These are phyloP conservation scores for Phengaris alcon DNA, from an alignment of 2,888 invertebrate genomes.

Conservation along the genomic window DNA sequence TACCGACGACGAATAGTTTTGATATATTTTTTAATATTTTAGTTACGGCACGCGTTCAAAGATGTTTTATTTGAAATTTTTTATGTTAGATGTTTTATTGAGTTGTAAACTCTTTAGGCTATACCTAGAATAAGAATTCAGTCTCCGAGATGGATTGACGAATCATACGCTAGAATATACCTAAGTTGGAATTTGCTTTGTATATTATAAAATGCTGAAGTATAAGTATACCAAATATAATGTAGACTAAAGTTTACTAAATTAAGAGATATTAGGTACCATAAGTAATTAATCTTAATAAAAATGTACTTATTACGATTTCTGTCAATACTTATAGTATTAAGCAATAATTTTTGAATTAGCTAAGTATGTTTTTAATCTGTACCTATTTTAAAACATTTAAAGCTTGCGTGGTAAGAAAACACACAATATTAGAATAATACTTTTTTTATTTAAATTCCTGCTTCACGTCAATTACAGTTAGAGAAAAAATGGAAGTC, in stretches of 20 bases:
- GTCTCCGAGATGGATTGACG: slow-evolving; percentile 64
- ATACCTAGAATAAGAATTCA: slow-evolving; percentile 46
- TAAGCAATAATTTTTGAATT: slow-evolving; percentile 40
- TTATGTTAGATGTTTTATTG: slow-evolving; percentile 48
- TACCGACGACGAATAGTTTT: slow-evolving; percentile 49
- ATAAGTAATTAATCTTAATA: slow-evolving; percentile 19
- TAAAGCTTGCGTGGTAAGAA: slow-evolving; percentile 27
- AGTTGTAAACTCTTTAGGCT: slow-evolving; percentile 62
- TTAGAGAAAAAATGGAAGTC: slow-evolving; percentile 55
- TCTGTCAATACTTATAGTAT: slow-evolving; percentile 9
- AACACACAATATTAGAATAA: slow-evolving; percentile 10
- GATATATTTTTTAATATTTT: slow-evolving; percentile 41
- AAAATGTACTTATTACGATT: neutral
- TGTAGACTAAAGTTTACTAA: slow-evolving; percentile 33
- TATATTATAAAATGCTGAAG: slow-evolving; percentile 60
- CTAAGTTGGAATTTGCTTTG: slow-evolving; percentile 75
- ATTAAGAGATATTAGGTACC: neutral
- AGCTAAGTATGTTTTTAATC: slow-evolving; percentile 34
- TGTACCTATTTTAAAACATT: slow-evolving; percentile 31
- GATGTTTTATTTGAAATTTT: slow-evolving; percentile 47
- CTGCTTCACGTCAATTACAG: slow-evolving; percentile 77
- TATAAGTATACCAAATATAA: slow-evolving; percentile 60
- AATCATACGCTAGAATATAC: slow-evolving; percentile 79
- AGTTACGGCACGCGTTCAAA: slow-evolving; percentile 42
- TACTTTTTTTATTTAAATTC: slow-evolving; percentile 45